A percentile compares a stretch with the other conserved stretches of the same genome.
Evolutionary conservation across 2,113 vertebrate species (phyloP).

Genomic region (Limnothrissa miodon): DNA sequence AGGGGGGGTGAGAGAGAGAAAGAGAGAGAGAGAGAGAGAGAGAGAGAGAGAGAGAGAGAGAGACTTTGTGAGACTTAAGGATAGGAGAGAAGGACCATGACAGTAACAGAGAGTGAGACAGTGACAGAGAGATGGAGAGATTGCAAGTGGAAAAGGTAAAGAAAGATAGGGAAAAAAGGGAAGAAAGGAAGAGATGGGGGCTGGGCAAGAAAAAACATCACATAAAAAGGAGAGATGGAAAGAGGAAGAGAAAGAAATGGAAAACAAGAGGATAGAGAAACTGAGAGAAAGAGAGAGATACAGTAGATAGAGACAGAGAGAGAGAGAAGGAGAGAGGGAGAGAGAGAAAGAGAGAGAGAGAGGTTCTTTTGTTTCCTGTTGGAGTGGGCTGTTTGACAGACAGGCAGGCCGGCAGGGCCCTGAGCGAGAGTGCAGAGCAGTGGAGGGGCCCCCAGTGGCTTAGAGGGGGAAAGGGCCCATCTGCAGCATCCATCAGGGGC

Average conservation of each 20-base stretch:
- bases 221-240: not conserved
- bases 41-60: not conserved
- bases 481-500: conserved; percentile 41
- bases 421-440: conserved; percentile 14
- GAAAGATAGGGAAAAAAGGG: not conserved
- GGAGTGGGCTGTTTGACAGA: conserved; percentile 26
- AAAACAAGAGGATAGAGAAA: not conserved
- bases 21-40: not conserved
- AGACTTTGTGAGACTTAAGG: not conserved
- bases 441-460: not conserved
- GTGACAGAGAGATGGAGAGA: not conserved
- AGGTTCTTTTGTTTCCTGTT: conserved; percentile 40
- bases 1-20: not conserved
- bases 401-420: conserved; percentile 33
- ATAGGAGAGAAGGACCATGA: not conserved
- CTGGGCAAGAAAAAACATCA: too few species aligned
- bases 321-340: not conserved
- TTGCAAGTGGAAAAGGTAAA: not conserved
- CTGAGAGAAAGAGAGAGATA: not conserved
- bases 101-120: not conserved
- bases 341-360: conserved; percentile 22
- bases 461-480: conserved; percentile 30
- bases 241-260: not conserved
- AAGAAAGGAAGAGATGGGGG: conserved; percentile 20
- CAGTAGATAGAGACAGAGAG: not conserved